phyloP scores from a whole-genome alignment of 2,113 vertebrate species.

The Paedocypris sp. region DNA sequence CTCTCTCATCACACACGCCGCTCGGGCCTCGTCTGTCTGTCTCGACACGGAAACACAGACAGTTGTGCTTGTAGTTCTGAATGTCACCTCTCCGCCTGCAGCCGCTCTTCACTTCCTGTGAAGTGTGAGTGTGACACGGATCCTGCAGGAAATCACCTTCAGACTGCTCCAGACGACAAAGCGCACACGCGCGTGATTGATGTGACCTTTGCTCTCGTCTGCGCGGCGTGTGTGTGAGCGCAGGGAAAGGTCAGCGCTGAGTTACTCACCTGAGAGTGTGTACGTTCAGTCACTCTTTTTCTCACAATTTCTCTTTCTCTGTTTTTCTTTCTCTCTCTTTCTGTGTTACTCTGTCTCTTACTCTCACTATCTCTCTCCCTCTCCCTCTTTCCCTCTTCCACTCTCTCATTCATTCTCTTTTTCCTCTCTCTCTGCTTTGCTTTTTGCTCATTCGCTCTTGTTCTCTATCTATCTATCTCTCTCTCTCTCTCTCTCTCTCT shows the following conservation, averaged over 20 bases:
- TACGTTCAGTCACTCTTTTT: conserved; percentile 44
- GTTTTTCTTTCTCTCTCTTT: conserved; percentile 2
- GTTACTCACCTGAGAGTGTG: conserved; percentile 47
- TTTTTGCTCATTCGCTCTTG: no score
- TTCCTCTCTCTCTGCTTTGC: no score
- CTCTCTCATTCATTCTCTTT: no score
- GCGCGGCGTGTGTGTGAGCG: not conserved
- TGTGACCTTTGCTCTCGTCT: conserved; percentile 29
- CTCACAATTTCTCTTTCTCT: no score
- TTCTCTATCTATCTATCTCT: no score
- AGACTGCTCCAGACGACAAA: conserved; percentile 5
- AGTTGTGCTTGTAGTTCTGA: conserved; percentile 11
- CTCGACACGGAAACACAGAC: conserved; percentile 17
- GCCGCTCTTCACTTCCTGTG: not conserved
- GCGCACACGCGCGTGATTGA: not conserved
- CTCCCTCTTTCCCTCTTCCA: no score
- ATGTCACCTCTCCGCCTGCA: conserved; percentile 20
- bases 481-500: no score
- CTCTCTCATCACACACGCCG: not conserved
- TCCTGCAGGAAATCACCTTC: conserved; percentile 11
- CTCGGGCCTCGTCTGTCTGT: not conserved
- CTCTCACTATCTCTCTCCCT: no score
- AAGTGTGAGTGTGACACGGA: conserved; percentile 5
- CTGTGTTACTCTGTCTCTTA: no score
- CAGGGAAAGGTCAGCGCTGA: conserved; percentile 55